These are phyloP conservation scores for Tethea ocularis DNA, from an alignment of 2,888 invertebrate species.

Conservation along the genomic window DNA sequence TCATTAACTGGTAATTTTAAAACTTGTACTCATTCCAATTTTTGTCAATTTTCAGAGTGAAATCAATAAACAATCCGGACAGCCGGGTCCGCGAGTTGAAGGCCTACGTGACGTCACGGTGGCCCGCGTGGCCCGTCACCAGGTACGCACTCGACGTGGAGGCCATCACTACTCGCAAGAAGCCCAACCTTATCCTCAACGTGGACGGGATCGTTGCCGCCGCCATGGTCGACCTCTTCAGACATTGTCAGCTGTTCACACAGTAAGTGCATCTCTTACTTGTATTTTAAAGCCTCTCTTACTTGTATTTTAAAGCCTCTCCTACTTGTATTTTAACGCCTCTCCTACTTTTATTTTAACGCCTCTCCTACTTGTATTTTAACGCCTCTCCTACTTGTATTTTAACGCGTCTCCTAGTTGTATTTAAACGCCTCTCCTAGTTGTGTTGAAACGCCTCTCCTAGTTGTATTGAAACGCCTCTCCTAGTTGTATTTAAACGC, in stretches of 20 bases:
- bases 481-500: too few relatives aligned
- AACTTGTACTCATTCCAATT: too few relatives aligned
- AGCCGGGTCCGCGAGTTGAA: constrained; percentile 98
- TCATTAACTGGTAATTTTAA: too few relatives aligned
- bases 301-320: too few relatives aligned
- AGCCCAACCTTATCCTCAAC: constrained; percentile 99
- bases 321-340: too few relatives aligned
- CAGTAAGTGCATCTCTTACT: constrained; percentile 81
- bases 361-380: too few relatives aligned
- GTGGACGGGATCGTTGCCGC: constrained; percentile 99
- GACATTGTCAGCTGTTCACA: constrained; percentile 97
- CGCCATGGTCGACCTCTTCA: constrained; percentile 97
- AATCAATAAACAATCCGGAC: constrained; percentile 98
- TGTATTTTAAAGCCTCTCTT: not conserved
- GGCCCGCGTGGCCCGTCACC: constrained; percentile 97
- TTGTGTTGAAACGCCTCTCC: too few relatives aligned
- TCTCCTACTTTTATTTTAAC: not conserved
- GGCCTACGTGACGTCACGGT: constrained; percentile 96
- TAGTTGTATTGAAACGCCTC: too few relatives aligned
- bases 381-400: too few relatives aligned
- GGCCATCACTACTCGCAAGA: constrained; percentile 99
- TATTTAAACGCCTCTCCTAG: too few relatives aligned
- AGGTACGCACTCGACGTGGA: constrained; percentile 98
- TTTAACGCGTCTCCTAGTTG: too few relatives aligned
- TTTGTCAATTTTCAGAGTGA: constrained; percentile 78